A percentile compares a stretch with the other conserved stretches of the same genome.
These are phyloP conservation scores for Hypselothyrea guttata DNA, from an alignment of 2,888 invertebrate genomes.

Conservation along the genomic window DNA sequence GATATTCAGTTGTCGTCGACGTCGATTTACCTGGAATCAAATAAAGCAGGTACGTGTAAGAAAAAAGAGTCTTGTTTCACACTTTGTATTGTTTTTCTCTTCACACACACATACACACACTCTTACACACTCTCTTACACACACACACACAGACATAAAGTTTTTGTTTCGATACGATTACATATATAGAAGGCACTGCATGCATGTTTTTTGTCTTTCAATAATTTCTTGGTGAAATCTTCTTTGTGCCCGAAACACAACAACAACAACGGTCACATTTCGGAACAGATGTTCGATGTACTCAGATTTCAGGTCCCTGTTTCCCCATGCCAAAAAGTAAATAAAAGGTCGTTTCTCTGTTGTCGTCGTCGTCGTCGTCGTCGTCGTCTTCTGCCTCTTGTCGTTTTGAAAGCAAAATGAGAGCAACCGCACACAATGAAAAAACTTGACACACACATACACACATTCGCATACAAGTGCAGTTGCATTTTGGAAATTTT, in stretches of 20 bases:
- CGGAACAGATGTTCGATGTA: conserved; percentile 66
- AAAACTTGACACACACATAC: conserved; percentile 13
- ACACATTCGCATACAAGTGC: conserved; percentile 26
- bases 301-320: conserved; percentile 65
- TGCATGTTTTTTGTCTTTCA: conserved; percentile 36
- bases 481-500: conserved; percentile 48
- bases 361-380: conserved; percentile 12
- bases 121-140: neutral
- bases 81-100: conserved; percentile 64
- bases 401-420: conserved; percentile 47
- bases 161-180: conserved; percentile 12
- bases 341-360: conserved; percentile 45
- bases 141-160: neutral
- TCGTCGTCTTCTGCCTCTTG: conserved; percentile 35
- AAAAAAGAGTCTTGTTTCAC: conserved; percentile 75
- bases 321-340: conserved; percentile 52
- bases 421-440: conserved; percentile 41
- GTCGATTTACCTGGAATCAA: conserved; percentile 75
- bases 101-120: conserved; percentile 19
- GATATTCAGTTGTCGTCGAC: conserved; percentile 68
- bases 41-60: conserved; percentile 72
- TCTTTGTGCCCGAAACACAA: conserved; percentile 39
- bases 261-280: conserved; percentile 26
- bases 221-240: conserved; percentile 69
- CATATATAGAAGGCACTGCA: conserved; percentile 44